Conservation (phyloP, 2,888 invertebrate genomes). For the Amphipyra tragopoginis region DNA sequence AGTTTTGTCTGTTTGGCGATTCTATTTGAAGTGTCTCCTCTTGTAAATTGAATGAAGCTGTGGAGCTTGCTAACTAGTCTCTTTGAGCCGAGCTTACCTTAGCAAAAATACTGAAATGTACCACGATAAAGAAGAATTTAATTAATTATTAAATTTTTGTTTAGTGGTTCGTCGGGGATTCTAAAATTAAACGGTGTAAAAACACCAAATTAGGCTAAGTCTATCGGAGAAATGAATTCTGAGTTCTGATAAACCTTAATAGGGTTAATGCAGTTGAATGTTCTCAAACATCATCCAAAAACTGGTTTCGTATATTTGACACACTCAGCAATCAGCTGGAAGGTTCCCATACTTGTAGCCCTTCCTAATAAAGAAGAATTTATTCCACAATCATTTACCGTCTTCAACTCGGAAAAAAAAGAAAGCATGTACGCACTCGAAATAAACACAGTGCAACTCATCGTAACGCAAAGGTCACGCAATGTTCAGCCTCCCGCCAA, state of each 20-base stretch:
- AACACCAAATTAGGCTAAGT: too few relatives aligned
- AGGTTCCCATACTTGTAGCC: background rate
- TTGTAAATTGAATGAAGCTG: slow-evolving; percentile 30
- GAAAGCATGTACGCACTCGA: slow-evolving; percentile 33
- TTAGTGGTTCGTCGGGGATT: too few relatives aligned
- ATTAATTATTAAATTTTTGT: slow-evolving; percentile 14
- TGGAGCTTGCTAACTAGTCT: background rate
- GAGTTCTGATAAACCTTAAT: too few relatives aligned
- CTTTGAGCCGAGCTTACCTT: too few relatives aligned
- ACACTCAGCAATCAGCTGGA: background rate
- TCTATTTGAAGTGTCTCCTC: slow-evolving; percentile 40
- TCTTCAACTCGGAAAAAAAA: slow-evolving; percentile 1
- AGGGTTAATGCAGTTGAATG: too few relatives aligned
- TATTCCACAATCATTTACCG: slow-evolving; percentile 27
- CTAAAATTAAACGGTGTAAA: too few relatives aligned
- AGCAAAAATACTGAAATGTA: background rate
- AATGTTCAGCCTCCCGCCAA: slow-evolving; percentile 65
- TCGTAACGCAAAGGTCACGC: slow-evolving; percentile 54
- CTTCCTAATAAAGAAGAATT: slow-evolving; percentile 3
- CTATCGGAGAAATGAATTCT: background rate
- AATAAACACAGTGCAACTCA: slow-evolving; percentile 53
- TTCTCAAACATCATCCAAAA: too few relatives aligned
- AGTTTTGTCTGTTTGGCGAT: slow-evolving; percentile 1
- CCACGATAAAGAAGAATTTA: background rate
- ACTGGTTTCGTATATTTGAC: too few relatives aligned